A percentile compares a stretch with the other conserved stretches of the same genome.
phyloP scores from a whole-genome alignment of 2,797 vertebrate species.

The Lutjanus argentimaculatus region DNA sequence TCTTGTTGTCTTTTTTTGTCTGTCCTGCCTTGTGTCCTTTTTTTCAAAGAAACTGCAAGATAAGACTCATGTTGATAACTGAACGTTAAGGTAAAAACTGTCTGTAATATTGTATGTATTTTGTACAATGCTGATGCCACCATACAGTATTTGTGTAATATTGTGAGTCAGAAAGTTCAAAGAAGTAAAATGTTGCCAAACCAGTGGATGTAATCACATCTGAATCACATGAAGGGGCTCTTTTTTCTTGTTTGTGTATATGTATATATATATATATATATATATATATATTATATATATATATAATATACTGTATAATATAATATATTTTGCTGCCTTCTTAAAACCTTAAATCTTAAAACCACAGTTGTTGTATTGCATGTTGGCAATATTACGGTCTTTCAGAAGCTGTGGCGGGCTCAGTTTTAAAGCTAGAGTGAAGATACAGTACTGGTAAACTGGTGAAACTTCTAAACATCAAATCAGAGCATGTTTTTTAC shows the following conservation, averaged over 20 bases:
- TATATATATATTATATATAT: no score
- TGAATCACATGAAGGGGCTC: neutral
- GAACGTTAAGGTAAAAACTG: neutral
- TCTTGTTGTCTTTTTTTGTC: constrained; percentile 57
- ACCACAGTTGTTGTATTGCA: no score
- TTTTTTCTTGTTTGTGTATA: no score
- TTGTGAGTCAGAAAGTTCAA: neutral
- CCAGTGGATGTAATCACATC: neutral
- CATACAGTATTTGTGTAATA: neutral
- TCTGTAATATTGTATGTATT: neutral
- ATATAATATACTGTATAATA: no score
- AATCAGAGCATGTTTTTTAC: no score
- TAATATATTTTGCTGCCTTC: neutral
- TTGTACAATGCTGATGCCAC: neutral
- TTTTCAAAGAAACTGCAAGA: neutral
- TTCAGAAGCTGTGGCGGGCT: no score
- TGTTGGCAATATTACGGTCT: no score
- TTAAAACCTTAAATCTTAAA: neutral
- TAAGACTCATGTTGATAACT: neutral
- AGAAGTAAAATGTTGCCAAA: neutral
- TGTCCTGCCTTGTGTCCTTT: constrained; percentile 24
- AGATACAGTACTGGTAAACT: no score
- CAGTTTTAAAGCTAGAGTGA: no score
- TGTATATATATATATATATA: no score
- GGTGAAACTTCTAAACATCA: no score